Evolutionary conservation across 1,140 invertebrate genomes (phyloP), one percentile per base, ranked within the genome.

Genomic region (Cataglyphis hispanica): DNA sequence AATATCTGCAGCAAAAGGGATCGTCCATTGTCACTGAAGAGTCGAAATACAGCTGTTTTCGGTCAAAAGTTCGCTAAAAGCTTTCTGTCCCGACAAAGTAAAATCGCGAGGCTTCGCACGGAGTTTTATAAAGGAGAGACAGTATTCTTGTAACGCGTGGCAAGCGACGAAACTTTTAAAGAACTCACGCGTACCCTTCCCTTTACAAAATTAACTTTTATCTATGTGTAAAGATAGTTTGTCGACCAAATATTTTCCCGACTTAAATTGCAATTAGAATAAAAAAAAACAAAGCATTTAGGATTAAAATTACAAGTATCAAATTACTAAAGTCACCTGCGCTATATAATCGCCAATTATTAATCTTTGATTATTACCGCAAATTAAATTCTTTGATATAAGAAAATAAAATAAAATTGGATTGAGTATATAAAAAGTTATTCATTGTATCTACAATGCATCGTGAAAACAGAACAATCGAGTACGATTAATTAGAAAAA

Each of bases 61-160:
- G 63, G 58, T 69, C 27, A 60, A 75, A 74, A 85, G 53, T 84
- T 84, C 27, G 46, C 40, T n/a, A 27, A 56, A 69, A 81, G 37
- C 34, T 74, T 46, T 72, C 75, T 22, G 22, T 58, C 53, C 56
- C n/a, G 31, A 16, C 61, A 11, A 43, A 76, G 25, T 63, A 43
- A 63, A 43, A 22, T 81, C 25, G 61, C 19, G 16, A 7, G 37
- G 53, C 40, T 53, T 53, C 56, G 53, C 37, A 43, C 25, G 31
- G 37, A 60, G 37, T 37, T 50, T 50, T 50, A 34, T 40, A 25
- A n/a, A 63, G 2, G 13, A 22, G 25, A 5, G 31, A 7, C 31
- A 19, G 5, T 69, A 56, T 43, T 40, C 22, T 60, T 53, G 16
- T n/a, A 31, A 50, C 67, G 6, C 5, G 7, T 6, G 16, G 13